phyloP scores from a whole-genome alignment of 2,888 invertebrate genomes.

The Pseudeuparius sepicola region DNA sequence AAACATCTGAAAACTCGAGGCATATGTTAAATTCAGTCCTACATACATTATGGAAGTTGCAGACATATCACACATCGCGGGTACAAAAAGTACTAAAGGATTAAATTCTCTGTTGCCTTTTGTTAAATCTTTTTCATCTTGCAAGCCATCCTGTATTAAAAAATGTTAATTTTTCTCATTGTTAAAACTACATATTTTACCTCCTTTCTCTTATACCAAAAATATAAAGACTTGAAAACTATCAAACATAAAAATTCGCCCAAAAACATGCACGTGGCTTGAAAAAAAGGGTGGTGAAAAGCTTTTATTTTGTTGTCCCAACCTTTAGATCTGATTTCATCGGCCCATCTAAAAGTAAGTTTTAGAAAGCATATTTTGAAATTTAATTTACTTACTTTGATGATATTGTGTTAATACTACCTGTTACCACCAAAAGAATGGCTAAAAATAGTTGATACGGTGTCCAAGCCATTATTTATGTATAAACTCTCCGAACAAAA shows the following conservation, averaged over 20 bases:
- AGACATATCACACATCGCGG: conserved; percentile 79
- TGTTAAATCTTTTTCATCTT: conserved; percentile 48
- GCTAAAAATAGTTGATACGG: conserved; percentile 59
- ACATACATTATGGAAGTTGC: conserved; percentile 84
- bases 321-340: conserved; percentile 55
- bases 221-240: conserved; percentile 60
- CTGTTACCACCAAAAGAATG: conserved; percentile 69
- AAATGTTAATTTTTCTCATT: no score
- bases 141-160: conserved; percentile 33
- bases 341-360: conserved; percentile 70
- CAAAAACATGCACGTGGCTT: conserved; percentile 80
- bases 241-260: conserved; percentile 85
- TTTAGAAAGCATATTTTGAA: no score
- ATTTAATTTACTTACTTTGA: conserved; percentile 81
- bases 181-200: no score
- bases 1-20: conserved; percentile 92
- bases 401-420: conserved; percentile 76
- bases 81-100: conserved; percentile 67
- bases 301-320: no score
- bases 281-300: conserved; percentile 91
- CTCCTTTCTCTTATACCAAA: no score
- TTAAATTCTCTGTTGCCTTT: conserved; percentile 65
- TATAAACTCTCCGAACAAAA: no score
- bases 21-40: conserved; percentile 80
- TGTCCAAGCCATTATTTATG: conserved; percentile 76